Conservation (phyloP, 2,797 vertebrate genomes). For the Paedocypris micromegethes region DNA sequence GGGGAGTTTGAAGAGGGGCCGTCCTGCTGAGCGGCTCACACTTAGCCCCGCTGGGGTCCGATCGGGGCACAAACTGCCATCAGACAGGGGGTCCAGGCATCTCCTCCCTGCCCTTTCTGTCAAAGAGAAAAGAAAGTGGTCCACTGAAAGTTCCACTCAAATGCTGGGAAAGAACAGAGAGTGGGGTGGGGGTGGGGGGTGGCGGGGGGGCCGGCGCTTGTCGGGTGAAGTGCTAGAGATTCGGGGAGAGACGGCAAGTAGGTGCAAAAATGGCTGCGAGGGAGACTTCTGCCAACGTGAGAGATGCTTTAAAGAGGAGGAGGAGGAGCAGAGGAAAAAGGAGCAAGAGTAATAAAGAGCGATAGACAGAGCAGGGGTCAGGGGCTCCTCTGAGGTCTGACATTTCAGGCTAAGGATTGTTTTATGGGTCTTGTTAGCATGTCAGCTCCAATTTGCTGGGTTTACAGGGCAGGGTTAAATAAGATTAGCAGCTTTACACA, state of each 20-base stretch:
- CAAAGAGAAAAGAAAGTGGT: slow-evolving; percentile 48
- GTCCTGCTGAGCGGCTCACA: slow-evolving; percentile 57
- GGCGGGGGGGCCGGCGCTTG: slow-evolving; percentile 60
- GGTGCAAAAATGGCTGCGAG: slow-evolving; percentile 31
- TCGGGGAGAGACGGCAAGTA: slow-evolving; percentile 44
- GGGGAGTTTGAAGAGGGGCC: slow-evolving; percentile 44
- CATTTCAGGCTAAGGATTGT: slow-evolving; percentile 77
- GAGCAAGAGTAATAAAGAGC: slow-evolving; percentile 69
- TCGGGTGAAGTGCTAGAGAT: slow-evolving; percentile 66
- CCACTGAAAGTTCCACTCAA: slow-evolving; percentile 50
- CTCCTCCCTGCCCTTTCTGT: slow-evolving; percentile 73
- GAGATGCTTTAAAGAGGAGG: slow-evolving; percentile 13
- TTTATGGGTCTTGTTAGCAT: slow-evolving; percentile 71
- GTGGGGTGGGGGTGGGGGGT: slow-evolving; percentile 37
- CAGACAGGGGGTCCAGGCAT: slow-evolving; percentile 57
- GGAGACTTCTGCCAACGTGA: neutral
- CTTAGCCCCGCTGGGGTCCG: slow-evolving; percentile 55
- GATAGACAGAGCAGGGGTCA: slow-evolving; percentile 70
- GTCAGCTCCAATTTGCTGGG: slow-evolving; percentile 77
- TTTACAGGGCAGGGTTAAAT: slow-evolving; percentile 81
- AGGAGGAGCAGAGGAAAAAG: slow-evolving; percentile 63
- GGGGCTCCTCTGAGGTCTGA: slow-evolving; percentile 73
- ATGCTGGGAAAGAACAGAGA: slow-evolving; percentile 28
- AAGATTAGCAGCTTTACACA: slow-evolving; percentile 79
- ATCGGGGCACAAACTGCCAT: slow-evolving; percentile 31